phyloP scores from a whole-genome alignment of 2,797 vertebrate species.

The Cossypha dichroa region DNA sequence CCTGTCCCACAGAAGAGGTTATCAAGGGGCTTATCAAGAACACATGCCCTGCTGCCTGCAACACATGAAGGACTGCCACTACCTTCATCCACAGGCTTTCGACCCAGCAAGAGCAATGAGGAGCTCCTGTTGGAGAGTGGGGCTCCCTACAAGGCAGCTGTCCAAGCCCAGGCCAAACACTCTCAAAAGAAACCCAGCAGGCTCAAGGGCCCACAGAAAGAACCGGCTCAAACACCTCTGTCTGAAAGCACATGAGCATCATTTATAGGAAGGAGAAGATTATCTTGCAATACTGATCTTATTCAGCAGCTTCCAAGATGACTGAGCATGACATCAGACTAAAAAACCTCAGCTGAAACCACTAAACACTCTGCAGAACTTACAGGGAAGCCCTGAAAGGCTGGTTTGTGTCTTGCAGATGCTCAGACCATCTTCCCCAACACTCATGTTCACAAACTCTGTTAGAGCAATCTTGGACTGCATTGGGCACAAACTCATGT shows the following conservation, averaged over 20 bases:
- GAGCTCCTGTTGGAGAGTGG: neutral
- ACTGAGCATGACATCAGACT: neutral
- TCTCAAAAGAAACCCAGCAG: neutral
- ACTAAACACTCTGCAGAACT: neutral
- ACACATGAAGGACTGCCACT: accelerated
- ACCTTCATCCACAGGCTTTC: neutral
- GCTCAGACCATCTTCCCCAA: neutral
- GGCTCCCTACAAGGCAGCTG: neutral
- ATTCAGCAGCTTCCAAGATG: slow-evolving; percentile 17
- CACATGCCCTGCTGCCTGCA: neutral
- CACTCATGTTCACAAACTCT: accelerated
- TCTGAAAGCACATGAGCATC: neutral
- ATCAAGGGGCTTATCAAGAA: neutral
- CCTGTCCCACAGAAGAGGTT: neutral
- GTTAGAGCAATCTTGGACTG: neutral
- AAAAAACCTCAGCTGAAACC: slow-evolving; percentile 17
- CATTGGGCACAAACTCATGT: neutral
- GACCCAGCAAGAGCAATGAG: accelerated
- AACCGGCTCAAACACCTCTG: neutral
- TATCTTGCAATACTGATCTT: neutral
- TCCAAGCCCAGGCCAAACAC: accelerated
- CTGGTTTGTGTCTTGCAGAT: neutral
- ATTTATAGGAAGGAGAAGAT: neutral
- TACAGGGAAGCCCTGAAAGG: neutral
- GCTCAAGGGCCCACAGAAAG: neutral